Base-by-base conservation (phyloP, 2,113 vertebrate genomes). In the Dendropsophus ebraccatus region DNA sequence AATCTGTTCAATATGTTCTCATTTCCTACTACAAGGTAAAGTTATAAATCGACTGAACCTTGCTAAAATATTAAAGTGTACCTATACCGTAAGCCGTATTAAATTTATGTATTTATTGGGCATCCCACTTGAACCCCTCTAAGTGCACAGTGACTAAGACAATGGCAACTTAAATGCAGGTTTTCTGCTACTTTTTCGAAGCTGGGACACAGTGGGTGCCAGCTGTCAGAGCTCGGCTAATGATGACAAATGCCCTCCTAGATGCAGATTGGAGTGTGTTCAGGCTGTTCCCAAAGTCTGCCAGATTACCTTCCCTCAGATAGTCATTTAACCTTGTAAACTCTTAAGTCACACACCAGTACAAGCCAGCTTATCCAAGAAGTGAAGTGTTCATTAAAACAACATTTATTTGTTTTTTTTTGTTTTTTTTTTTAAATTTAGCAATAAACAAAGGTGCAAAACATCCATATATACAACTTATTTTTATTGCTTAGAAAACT, bases 231-330 rank as follows among this genome's bases (percentile, higher is more conserved):
- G 95, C 93, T 92, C 91, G 95, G 96, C 97, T 99, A 99, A 99
- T 99, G 98, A 98, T 99, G 98, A 99, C 97, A 99, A 99, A 99
- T 99, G 95, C 95, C 92, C 94, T 95, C 94, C 96, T 96, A 94
- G 96, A 97, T 97, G 98, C 96, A 98, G 96, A 99, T 97, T 96
- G 96, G 93, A 86, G 94, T 93, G 95, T 89, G 94, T 92, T 91
- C 92, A 91, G 94, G 90, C 94, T 93, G 89, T 91, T 89, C 65
- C 90, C 89, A 92, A 91, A 94, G 91, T 91, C 94, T 91, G 91
- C 92, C 92, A 92, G 93, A 94, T 93, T 94, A 95, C 94, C 92
- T 94, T 94, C 92, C 92, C 90, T 90, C 92, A 92, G 91, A 93
- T 90, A 93, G 92, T 91, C 92, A 92, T 90, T 92, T 93, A 94